Evolutionary conservation across 2,113 vertebrate genomes (phyloP).

Genomic region (Bungarus multicinctus): DNA sequence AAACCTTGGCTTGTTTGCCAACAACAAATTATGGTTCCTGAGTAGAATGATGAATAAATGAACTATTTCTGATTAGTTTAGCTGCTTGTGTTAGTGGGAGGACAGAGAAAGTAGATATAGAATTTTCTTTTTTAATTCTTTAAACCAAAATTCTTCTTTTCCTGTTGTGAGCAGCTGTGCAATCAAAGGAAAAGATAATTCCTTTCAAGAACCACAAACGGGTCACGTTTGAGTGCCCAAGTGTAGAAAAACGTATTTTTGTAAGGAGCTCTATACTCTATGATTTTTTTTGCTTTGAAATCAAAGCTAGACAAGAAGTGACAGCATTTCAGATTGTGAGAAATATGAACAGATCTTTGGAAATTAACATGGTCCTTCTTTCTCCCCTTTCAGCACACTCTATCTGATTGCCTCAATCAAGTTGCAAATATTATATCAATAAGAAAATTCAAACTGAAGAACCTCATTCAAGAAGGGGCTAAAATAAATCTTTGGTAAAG

Average conservation of each 20-base stretch:
- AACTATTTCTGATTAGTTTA: background rate
- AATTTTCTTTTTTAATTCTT: background rate
- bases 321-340: background rate
- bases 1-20: background rate
- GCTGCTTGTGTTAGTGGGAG: background rate
- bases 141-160: background rate
- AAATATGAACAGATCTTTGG: background rate
- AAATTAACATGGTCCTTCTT: background rate
- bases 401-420: background rate
- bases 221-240: background rate
- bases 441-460: conserved; percentile 5
- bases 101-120: background rate
- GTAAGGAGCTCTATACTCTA: background rate
- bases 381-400: background rate
- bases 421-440: background rate
- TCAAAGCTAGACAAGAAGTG: background rate
- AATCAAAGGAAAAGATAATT: background rate
- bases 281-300: background rate
- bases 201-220: background rate
- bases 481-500: background rate
- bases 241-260: background rate
- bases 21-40: background rate
- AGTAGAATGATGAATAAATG: background rate
- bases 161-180: background rate
- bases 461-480: background rate